phyloP scores from a whole-genome alignment of 2,888 invertebrate species.

The Cephus nigrinus region DNA sequence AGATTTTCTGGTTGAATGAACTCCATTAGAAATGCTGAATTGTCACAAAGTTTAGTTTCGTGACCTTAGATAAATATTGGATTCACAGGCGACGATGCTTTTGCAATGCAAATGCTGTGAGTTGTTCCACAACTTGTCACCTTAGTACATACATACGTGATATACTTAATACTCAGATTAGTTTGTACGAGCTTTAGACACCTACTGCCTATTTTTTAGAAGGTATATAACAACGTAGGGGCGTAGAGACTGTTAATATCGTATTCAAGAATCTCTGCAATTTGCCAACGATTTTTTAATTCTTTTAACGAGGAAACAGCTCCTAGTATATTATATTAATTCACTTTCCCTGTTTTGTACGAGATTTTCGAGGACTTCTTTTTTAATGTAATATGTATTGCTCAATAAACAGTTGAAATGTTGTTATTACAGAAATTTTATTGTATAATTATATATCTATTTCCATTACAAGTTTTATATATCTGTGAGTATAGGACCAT shows the following conservation, averaged over 20 bases:
- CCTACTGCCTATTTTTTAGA: constrained; percentile 21
- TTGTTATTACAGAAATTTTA: constrained; percentile 23
- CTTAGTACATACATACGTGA: too few species aligned
- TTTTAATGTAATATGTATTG: constrained; percentile 25
- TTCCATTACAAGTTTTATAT: constrained; percentile 24
- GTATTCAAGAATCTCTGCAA: constrained; percentile 9
- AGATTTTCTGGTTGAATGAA: too few species aligned
- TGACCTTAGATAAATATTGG: too few species aligned
- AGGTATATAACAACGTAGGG: constrained; percentile 16
- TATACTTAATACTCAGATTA: background rate
- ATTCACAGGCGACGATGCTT: too few species aligned
- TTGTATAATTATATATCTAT: background rate
- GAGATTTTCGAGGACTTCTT: constrained; percentile 22
- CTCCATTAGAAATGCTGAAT: too few species aligned
- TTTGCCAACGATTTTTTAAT: constrained; percentile 19
- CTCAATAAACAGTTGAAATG: constrained; percentile 32
- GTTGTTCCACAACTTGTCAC: too few species aligned
- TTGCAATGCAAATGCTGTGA: too few species aligned
- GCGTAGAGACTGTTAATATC: constrained; percentile 21
- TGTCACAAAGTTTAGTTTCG: too few species aligned
- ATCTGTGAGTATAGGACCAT: background rate
- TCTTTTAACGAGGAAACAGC: background rate
- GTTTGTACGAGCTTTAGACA: constrained; percentile 14
- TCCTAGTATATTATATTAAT: constrained; percentile 2
- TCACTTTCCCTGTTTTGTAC: constrained; percentile 22